Evolutionary conservation across 2,113 vertebrate genomes (phyloP), one percentile per base, ranked within the genome.

Genomic region (Atlantisia rogersi): DNA sequence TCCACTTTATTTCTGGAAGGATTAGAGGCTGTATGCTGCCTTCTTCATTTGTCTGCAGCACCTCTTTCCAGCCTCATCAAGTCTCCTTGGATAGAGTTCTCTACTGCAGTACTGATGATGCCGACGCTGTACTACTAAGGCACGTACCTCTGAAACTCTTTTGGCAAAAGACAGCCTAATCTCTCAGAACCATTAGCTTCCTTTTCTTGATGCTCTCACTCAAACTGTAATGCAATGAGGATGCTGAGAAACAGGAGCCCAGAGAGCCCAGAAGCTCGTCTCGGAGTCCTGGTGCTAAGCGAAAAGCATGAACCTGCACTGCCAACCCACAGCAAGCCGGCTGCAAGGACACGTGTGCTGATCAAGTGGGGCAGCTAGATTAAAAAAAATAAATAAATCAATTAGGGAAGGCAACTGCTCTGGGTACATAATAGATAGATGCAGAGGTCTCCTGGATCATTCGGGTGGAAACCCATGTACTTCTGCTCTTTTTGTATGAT

Each of bases 101-200:
- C 11, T 71, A 37, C 91, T 92, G 86, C 94, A 86, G 93, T 2
- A 56, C 48, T 64, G 28, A 71, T 1, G 9, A 65, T 93, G 90
- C 88, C 95, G 93, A 76, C 12, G n/a, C 48, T 68, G 65, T 46
- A 88, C 5, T 2, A 52, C 52, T 58, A 48, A 92, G 56, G 53
- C 64, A 44, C 0, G 19, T 31, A 77, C 63, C 79, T 74, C 93
- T 69, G 71, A 50, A 87, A 78, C 56, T 71, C 26, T 64, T 78
- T 67, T 96, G 82, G 90, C 96, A 93, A 82, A 96, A 84, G 76
- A 44, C 10, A 81, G 25, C 15, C 77, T 93, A 64, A 94, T 88
- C 76, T 93, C 82, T 2, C 4, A 93, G 77, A 92, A 68, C 48
- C 85, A 76, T 70, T 83, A 86, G 7, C 77, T 82, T 46, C 56